A percentile compares a stretch with the other conserved stretches of the same genome.
Evolutionary conservation across 64 coral and sea anemone genomes (phyloP).

Genomic region (Porites lutea): DNA sequence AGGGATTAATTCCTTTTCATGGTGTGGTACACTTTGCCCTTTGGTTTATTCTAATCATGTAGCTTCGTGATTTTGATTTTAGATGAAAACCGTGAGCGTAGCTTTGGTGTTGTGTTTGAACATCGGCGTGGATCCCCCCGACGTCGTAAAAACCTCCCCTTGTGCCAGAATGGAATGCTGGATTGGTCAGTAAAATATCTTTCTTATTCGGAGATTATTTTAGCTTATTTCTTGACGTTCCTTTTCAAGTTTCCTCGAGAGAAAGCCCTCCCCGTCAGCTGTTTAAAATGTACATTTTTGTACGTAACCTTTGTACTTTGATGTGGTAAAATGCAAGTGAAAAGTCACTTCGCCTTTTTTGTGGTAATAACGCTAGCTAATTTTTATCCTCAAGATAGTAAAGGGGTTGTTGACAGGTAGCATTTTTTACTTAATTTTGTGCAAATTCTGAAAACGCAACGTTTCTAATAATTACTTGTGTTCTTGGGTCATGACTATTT

Average conservation of each 20-base stretch:
- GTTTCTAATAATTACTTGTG: too few relatives aligned
- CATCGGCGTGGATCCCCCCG: constrained; percentile 96
- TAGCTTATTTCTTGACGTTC: neutral
- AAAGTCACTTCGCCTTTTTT: neutral
- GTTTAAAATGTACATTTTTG: neutral
- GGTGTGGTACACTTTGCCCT: neutral
- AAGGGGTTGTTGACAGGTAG: neutral
- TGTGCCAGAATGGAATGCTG: constrained; percentile 99
- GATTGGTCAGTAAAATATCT: constrained; percentile 79
- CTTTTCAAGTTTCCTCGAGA: neutral
- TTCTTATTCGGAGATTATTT: neutral
- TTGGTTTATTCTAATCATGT: neutral
- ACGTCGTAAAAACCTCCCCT: constrained; percentile 95
- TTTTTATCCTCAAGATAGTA: neutral
- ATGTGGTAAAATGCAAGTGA: neutral
- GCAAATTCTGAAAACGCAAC: constrained; percentile 4
- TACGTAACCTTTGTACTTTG: neutral
- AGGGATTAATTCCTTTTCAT: neutral
- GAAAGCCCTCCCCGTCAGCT: neutral
- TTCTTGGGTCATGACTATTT: neutral
- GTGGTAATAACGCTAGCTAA: neutral
- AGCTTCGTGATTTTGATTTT: neutral
- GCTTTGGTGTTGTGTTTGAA: constrained; percentile 96
- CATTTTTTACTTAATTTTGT: neutral
- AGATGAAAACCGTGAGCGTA: constrained; percentile 99